phyloP scores from a whole-genome alignment of 53 echinoderm and acorn worm genomes.

The Echinometra lucunter region DNA sequence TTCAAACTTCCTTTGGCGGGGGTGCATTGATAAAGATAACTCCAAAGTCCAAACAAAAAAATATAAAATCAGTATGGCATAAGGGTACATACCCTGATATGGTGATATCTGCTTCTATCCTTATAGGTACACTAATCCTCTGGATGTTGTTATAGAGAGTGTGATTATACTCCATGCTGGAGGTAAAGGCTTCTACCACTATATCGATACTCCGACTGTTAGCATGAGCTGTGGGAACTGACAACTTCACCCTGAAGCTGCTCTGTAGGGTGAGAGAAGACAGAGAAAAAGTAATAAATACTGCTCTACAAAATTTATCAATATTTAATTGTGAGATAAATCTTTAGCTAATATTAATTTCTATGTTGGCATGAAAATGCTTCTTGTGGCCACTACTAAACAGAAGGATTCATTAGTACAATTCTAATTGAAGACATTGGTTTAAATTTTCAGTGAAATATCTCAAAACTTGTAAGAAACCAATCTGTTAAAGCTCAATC shows the following conservation, averaged over 20 bases:
- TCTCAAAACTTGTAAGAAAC: too few relatives aligned
- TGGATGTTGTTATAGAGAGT: constrained; percentile 75
- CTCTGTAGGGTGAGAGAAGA: constrained; percentile 67
- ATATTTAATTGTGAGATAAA: too few relatives aligned
- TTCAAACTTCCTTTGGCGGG: too few relatives aligned
- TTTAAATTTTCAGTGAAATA: too few relatives aligned
- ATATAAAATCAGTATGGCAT: background rate
- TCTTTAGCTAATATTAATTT: too few relatives aligned
- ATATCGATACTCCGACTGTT: constrained; percentile 73
- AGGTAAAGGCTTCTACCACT: constrained; percentile 68
- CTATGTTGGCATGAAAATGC: too few relatives aligned
- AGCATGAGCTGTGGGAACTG: constrained; percentile 75
- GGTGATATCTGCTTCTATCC: constrained; percentile 84
- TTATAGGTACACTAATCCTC: constrained; percentile 71
- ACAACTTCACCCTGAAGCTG: constrained; percentile 79
- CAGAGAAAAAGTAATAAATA: background rate
- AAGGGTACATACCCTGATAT: constrained; percentile 81
- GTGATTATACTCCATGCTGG: constrained; percentile 82
- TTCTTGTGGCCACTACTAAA: too few relatives aligned
- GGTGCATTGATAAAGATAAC: too few relatives aligned
- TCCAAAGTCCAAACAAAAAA: too few relatives aligned
- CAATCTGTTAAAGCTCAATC: too few relatives aligned
- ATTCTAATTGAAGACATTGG: too few relatives aligned
- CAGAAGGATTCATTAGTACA: too few relatives aligned
- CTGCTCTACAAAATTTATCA: background rate